Base-by-base conservation (phyloP, 2,113 vertebrate genomes). In the Centropus unirufus region DNA sequence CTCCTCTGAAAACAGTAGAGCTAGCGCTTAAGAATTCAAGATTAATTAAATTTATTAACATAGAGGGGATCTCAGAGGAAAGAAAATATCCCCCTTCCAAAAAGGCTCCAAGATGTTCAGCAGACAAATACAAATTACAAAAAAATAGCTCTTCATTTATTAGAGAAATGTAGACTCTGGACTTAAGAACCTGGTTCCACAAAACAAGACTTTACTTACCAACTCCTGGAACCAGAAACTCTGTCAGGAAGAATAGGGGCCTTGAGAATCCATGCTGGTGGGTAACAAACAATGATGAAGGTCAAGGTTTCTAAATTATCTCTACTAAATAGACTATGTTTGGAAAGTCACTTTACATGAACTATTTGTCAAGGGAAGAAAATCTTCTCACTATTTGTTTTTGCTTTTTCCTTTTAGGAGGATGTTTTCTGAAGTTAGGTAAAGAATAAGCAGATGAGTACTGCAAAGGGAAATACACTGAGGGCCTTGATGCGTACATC, bases 331-430 rank as follows among this genome's bases (percentile, higher is more conserved):
- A 58, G 86, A 92, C 68, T 96, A 92, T 83, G 86, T 96, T 96
- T 97, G 95, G 86, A 96, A 96, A 97, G 92, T 88, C 95, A 93
- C 94, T 97, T 97, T 96, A 93, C 94, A 90, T 93, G 96, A 97
- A 82, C 94, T 97, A 94, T 98, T 98, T 97, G 97, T 97, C 88
- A 96, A 96, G 83, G 68, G 91, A 67, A 93, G 95, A 98, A 97
- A 95, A 92, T 94, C 93, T 96, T 93, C 88, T 93, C 93, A 83
- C 92, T 97, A 96, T 98, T 97, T 98, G 97, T 96, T 98, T 96
- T 93, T 93, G 55, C 40, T 85, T 52, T 93, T 93, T 85, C 78
- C 58, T 95, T 94, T 94, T 36, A 87, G 93, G 69, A 96, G 86
- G 94, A 92, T 92, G 92, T 95, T 97, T 97, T 97, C 89, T 96